Evolutionary conservation across 1,140 invertebrate species (phyloP).

Genomic region (Lepidurus arcticus): DNA sequence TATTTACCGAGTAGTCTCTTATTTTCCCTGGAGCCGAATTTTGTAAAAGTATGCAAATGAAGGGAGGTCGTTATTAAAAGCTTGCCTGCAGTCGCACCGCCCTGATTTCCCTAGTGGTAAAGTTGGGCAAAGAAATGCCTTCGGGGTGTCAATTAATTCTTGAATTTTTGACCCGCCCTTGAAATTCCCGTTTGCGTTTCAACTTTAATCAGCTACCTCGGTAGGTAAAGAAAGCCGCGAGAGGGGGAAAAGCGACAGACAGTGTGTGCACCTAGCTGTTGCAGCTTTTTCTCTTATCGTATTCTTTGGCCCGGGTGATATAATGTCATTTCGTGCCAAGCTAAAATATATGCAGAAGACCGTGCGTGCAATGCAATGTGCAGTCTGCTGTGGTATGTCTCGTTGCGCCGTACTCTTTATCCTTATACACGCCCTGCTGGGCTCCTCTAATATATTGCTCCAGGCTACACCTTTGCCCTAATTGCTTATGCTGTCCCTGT

Average conservation of each 20-base stretch:
- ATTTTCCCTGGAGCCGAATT: neutral
- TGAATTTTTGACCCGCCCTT: slow-evolving; percentile 21
- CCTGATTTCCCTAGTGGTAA: slow-evolving; percentile 17
- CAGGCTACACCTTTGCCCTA: slow-evolving; percentile 12
- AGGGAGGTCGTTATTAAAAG: slow-evolving; percentile 14
- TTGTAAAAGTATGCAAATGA: slow-evolving; percentile 19
- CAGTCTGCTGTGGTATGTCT: slow-evolving; percentile 2
- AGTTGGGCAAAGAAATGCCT: slow-evolving; percentile 7
- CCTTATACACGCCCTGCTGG: slow-evolving; percentile 17
- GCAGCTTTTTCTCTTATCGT: neutral
- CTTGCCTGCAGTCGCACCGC: neutral
- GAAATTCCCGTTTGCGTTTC: slow-evolving; percentile 1
- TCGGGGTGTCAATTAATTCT: slow-evolving; percentile 13
- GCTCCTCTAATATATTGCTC: slow-evolving; percentile 4
- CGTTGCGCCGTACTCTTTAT: slow-evolving; percentile 6
- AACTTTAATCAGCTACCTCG: slow-evolving; percentile 9
- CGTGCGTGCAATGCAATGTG: neutral
- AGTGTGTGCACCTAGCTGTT: neutral
- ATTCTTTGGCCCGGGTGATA: neutral
- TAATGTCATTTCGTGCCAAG: slow-evolving; percentile 1
- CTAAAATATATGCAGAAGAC: neutral
- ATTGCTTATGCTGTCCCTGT: slow-evolving; percentile 10
- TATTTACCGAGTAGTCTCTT: neutral
- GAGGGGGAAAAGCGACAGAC: neutral
- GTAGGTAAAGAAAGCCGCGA: neutral